phyloP scores from a whole-genome alignment of 1,140 invertebrate species.

The Trachelipus rathkii region DNA sequence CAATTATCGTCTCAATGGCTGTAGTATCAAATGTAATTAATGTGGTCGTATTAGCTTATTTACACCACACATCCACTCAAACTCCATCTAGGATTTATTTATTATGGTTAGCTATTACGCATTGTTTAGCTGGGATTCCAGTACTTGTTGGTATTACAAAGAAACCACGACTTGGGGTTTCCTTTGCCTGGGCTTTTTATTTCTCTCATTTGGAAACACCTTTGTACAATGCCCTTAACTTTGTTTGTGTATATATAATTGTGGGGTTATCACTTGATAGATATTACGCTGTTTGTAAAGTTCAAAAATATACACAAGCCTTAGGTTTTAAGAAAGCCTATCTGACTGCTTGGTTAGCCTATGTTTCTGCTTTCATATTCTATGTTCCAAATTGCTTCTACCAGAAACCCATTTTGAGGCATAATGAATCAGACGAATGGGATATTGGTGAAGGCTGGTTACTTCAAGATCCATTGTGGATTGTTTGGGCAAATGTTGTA shows the following conservation, averaged over 20 bases:
- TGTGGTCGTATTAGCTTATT: slow-evolving; percentile 16
- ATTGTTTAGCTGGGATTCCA: slow-evolving; percentile 20
- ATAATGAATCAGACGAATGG: slow-evolving; percentile 7
- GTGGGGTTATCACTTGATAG: slow-evolving; percentile 27
- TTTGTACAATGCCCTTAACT: slow-evolving; percentile 35
- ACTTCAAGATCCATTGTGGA: background rate
- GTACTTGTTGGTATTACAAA: background rate
- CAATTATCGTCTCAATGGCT: slow-evolving; percentile 14
- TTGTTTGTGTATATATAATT: slow-evolving; percentile 32
- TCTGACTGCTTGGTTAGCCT: slow-evolving; percentile 12
- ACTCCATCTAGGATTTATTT: slow-evolving; percentile 25
- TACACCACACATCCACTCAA: slow-evolving; percentile 19
- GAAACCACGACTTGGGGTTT: background rate
- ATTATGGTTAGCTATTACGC: slow-evolving; percentile 27
- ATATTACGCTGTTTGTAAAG: slow-evolving; percentile 20
- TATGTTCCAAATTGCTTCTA: slow-evolving; percentile 32
- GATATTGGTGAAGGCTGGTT: background rate
- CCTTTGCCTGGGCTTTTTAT: slow-evolving; percentile 27
- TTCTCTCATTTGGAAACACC: slow-evolving; percentile 31
- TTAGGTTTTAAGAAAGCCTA: background rate
- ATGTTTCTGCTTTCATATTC: slow-evolving; percentile 21
- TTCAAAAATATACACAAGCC: slow-evolving; percentile 23
- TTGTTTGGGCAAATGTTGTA: slow-evolving; percentile 27
- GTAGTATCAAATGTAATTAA: slow-evolving; percentile 25
- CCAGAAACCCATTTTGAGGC: background rate